Evolutionary conservation across 2,888 invertebrate species (phyloP), one percentile per base, ranked within the genome.

Genomic region (Chloroclystis v-ata): DNA sequence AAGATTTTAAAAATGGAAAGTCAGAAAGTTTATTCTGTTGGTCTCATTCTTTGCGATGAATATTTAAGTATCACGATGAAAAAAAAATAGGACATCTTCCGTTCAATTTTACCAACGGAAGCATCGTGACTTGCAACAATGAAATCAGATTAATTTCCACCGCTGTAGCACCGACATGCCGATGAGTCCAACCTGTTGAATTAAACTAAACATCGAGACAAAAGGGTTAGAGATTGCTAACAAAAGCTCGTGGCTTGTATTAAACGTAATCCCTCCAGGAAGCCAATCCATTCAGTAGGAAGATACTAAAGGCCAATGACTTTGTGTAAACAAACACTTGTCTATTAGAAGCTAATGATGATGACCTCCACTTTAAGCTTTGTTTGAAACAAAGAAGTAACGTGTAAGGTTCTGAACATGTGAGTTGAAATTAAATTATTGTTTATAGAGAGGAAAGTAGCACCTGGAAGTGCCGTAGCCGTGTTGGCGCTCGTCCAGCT

Each of bases 51-150:
- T 65, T 64, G 60, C 62, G 55, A 54, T 46, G 49, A 52, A 55
- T 59, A 63, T 62, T 55, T 53, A 60, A 65, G 63, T 65, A 65
- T 60, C 63, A 58, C 63, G 59, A 57, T 63, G 52, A 53, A 57
- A 65, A 64, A 73, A 72, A 77, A 72, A 73, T 73, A 72, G 71
- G 70, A 76, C 73, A 73, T 77, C 78, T 73, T 75, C 74, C 73
- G 76, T 71, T 71, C 63, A 55, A 49, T 66, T 83, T 78, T 77
- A 75, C 77, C 75, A 77, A 78, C 85, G 85, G 85, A 84, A 84
- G 82, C 82, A 67, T 67, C 74, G 74, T 86, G 86, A 86, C 81
- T 82, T 66, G 64, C 86, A 70, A 68, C 76, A 82, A 82, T 76
- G 73, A 64, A 69, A 75, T 74, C 77, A 73, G 77, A 84, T 83